A percentile compares a stretch with the other conserved stretches of the same genome.
These are phyloP conservation scores for Machaerirhynchus nigripectus DNA, from an alignment of 2,113 vertebrate genomes.

Conservation along the genomic window DNA sequence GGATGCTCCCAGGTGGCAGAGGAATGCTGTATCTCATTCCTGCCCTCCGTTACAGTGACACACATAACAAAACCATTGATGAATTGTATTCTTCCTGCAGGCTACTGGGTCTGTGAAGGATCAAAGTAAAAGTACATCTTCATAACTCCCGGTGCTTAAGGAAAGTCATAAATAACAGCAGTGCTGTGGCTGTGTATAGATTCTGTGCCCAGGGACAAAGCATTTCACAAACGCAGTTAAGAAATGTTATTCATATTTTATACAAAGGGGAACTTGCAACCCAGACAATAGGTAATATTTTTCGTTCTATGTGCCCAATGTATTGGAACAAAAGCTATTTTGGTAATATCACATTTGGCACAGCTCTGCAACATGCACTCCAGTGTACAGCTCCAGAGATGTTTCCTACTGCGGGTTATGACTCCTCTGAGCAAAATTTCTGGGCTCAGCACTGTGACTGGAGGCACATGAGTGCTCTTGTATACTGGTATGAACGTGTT, in stretches of 20 bases:
- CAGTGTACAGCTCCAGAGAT: background rate
- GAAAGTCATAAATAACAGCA: slow-evolving; percentile 33
- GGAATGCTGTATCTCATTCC: background rate
- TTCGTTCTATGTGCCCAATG: background rate
- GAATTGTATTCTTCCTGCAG: slow-evolving; percentile 40
- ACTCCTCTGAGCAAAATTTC: background rate
- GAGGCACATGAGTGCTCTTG: background rate
- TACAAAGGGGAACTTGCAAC: slow-evolving; percentile 4
- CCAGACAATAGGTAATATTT: slow-evolving; percentile 8
- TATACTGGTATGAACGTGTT: background rate
- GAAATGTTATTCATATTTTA: slow-evolving; percentile 32
- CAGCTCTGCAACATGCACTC: background rate
- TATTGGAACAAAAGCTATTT: slow-evolving; percentile 35
- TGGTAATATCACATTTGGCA: background rate
- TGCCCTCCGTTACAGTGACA: background rate
- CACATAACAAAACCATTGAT: background rate
- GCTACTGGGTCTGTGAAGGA: slow-evolving; percentile 5
- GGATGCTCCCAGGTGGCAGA: slow-evolving; percentile 27
- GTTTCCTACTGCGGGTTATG: background rate
- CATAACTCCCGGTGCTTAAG: slow-evolving; percentile 17
- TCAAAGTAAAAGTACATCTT: slow-evolving; percentile 37
- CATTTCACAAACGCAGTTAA: background rate
- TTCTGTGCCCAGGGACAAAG: background rate
- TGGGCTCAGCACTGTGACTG: background rate
- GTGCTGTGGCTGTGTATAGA: background rate